A percentile compares a stretch with the other conserved stretches of the same genome.
Evolutionary conservation across 2,797 vertebrate species (phyloP).

Genomic region (Cichlasoma orientale): DNA sequence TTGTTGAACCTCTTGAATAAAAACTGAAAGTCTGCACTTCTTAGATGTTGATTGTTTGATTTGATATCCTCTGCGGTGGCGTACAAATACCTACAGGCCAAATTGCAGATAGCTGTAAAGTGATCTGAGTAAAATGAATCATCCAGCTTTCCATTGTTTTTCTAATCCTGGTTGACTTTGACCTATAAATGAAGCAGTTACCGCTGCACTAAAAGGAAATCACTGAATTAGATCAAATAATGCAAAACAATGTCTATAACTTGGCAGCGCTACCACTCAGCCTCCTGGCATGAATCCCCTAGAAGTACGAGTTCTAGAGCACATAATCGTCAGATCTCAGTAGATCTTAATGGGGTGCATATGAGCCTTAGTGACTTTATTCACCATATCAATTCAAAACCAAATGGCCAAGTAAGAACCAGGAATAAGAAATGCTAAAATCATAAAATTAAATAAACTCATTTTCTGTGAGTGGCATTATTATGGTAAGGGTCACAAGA

Average conservation of each 20-base stretch:
- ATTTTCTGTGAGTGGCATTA: no score
- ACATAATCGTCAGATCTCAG: no score
- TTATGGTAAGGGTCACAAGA: no score
- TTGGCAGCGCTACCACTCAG: neutral
- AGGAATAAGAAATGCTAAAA: no score
- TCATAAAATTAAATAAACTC: no score
- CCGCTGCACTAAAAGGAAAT: conserved; percentile 29
- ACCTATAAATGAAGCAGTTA: conserved; percentile 34
- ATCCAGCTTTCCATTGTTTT: conserved; percentile 21
- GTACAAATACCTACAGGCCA: neutral
- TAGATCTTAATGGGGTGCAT: no score
- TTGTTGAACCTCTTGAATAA: neutral
- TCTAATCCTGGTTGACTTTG: conserved; percentile 26
- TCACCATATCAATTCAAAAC: no score
- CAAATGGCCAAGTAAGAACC: no score
- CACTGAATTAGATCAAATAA: conserved; percentile 33
- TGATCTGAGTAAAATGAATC: conserved; percentile 23
- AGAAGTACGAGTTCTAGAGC: no score
- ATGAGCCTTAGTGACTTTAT: no score
- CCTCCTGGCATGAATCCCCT: no score
- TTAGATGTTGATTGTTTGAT: fast-evolving
- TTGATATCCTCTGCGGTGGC: neutral
- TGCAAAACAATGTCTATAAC: conserved; percentile 11
- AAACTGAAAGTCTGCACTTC: neutral
- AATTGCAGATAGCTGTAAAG: neutral